A percentile compares a stretch with the other conserved stretches of the same genome.
phyloP scores from a whole-genome alignment of 2,113 vertebrate species.

The Orientallactaga bullata region DNA sequence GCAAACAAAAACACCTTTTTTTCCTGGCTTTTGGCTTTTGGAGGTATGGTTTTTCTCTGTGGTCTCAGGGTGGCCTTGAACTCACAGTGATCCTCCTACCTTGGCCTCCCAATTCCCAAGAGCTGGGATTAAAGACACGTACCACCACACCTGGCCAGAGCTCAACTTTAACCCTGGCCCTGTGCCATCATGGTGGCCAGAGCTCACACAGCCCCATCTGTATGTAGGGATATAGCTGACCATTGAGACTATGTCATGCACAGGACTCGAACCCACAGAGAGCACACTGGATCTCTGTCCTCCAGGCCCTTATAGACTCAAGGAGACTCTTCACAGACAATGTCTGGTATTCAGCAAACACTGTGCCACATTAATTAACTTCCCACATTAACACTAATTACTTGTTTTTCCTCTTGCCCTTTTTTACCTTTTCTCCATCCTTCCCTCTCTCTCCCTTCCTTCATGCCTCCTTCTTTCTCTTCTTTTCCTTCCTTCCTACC shows the following conservation, averaged over 20 bases:
- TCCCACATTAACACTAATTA: neutral
- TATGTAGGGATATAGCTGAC: rapidly evolving
- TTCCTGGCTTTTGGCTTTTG: no score
- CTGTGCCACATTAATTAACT: neutral
- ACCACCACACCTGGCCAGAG: neutral
- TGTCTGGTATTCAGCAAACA: neutral
- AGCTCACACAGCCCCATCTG: neutral
- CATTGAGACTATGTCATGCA: rapidly evolving
- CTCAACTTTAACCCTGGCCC: neutral
- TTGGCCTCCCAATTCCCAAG: no score
- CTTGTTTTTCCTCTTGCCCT: rapidly evolving
- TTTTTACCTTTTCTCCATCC: no score
- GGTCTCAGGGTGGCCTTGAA: no score
- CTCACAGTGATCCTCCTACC: no score
- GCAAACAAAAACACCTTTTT: no score
- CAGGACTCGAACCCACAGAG: neutral
- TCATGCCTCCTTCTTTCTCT: neutral
- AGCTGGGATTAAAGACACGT: no score
- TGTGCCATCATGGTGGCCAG: rapidly evolving
- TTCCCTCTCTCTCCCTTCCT: neutral
- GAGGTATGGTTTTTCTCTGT: no score
- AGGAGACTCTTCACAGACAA: neutral
- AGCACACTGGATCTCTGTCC: neutral
- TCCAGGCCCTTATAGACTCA: neutral
- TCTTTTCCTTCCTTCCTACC: neutral